Base-by-base conservation (phyloP, 2,888 invertebrate species). In the Uloborus plumipes region DNA sequence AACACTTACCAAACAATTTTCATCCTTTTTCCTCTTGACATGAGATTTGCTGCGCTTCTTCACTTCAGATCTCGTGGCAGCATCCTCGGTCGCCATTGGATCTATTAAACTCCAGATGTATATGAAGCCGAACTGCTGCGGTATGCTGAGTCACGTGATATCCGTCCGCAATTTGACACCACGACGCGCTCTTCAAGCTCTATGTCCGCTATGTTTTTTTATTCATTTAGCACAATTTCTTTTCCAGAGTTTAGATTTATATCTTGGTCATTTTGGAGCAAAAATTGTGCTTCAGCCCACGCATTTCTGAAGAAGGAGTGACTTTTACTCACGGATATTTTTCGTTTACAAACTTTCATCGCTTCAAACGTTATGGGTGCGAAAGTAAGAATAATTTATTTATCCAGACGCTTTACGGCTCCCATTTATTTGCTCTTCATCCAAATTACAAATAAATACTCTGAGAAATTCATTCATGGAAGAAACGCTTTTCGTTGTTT, bases 151-250 rank as follows among this genome's bases (percentile, higher is more conserved):
- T 62, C 76, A 76, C 66, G 76, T 69, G 76, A 76, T 39, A 76
- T 76, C 76, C 76, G 69, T 76, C 69, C 76, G 69, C 47, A 76
- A 76, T 62, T 26, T 47, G 69, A 69, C 69, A 62, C 76, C 67
- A 22, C 71, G 26, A 61, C 22, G 26, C 31, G 26, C 61, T 16
- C 22, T 61, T 61, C 16, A 61, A 15, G 22, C 61, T 22, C 61
- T 26, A n/a, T 61, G 61, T 61, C 61, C 61, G 22, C 15, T 61
- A 61, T 61, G 22, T 61, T 31, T 16, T n/a, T 39, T 9, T 9
- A 39, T 39, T 39, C 39, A 39, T 39, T 39, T 39, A 11, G 39
- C 11, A 39, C 11, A 39, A 11, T 39, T 39, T 39, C n/a, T 39
- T 39, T 39, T 39, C 26, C 26, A 39, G 31, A 39, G 39, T 39